A percentile compares a stretch with the other conserved stretches of the same genome.
Evolutionary conservation across 2,797 vertebrate species (phyloP).

Genomic region (Malurus leucopterus): DNA sequence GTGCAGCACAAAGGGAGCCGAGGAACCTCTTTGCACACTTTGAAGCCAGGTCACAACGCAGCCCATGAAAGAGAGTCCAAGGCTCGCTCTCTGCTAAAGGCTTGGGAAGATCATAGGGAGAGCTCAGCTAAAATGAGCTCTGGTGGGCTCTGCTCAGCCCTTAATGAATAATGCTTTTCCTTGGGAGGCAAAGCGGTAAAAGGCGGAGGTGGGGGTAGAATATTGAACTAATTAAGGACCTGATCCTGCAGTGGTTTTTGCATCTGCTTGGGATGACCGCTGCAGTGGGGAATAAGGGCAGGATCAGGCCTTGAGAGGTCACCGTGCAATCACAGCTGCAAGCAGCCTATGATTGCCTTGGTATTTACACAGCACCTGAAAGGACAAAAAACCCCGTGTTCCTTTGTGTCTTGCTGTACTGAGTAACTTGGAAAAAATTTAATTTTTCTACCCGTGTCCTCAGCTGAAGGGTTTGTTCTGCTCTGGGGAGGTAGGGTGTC

Average conservation of each 20-base stretch:
- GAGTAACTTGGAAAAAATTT: not conserved
- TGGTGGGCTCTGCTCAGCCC: slow-evolving; percentile 42
- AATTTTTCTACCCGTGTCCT: not conserved
- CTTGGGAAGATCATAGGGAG: slow-evolving; percentile 69
- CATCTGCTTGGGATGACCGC: not conserved
- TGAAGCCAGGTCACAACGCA: slow-evolving; percentile 78
- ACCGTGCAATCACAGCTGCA: fast-evolving
- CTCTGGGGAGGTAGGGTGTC: not conserved
- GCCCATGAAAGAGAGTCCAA: slow-evolving; percentile 72
- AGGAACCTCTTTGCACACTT: slow-evolving; percentile 77
- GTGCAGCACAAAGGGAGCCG: slow-evolving; percentile 72
- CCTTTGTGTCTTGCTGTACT: not conserved
- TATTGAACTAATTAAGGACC: slow-evolving; percentile 12
- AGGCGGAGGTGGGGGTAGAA: not conserved
- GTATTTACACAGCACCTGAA: not conserved
- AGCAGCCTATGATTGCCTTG: fast-evolving
- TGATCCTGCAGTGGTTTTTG: not conserved
- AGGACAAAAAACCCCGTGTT: not conserved
- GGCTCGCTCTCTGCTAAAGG: slow-evolving; percentile 63
- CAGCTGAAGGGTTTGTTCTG: not conserved
- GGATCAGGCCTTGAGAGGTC: not conserved
- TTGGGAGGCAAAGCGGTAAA: slow-evolving; percentile 40
- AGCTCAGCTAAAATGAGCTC: slow-evolving; percentile 63
- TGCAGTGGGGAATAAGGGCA: not conserved
- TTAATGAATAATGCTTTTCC: slow-evolving; percentile 65